Percentiles rank a stretch among this genome's conserved stretches.
Evolutionary conservation across 2,888 invertebrate species (phyloP).

Genomic region (Cephus sareptanus): DNA sequence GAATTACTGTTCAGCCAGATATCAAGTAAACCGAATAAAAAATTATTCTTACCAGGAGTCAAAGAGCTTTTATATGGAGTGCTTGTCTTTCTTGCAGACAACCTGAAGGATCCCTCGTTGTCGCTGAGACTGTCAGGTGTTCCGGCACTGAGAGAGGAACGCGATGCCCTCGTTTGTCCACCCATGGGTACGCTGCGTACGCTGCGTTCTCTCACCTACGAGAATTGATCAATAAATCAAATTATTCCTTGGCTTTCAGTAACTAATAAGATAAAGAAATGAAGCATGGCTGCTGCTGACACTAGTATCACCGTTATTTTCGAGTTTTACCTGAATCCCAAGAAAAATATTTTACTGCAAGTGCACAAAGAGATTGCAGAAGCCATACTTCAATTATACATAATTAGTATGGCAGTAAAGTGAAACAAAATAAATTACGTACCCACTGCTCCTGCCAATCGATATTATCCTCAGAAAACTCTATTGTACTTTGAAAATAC

Average conservation of each 20-base stretch:
- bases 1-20: background rate
- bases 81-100: slow-evolving; percentile 77
- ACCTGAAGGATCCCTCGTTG: slow-evolving; percentile 83
- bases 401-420: background rate
- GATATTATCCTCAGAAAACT: slow-evolving; percentile 22
- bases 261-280: background rate
- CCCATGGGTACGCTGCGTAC: slow-evolving; percentile 92
- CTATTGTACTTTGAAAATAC: background rate
- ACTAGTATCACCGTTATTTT: background rate
- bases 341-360: background rate
- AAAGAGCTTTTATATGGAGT: slow-evolving; percentile 73
- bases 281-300: background rate
- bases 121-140: slow-evolving; percentile 91
- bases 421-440: slow-evolving; percentile 38
- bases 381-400: background rate
- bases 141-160: slow-evolving; percentile 85
- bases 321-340: background rate
- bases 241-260: background rate
- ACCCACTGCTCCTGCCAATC: slow-evolving; percentile 50
- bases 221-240: background rate
- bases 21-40: slow-evolving; percentile 1
- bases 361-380: background rate
- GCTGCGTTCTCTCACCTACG: slow-evolving; percentile 92
- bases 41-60: slow-evolving; percentile 72
- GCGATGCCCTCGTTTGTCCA: slow-evolving; percentile 74